Percentiles rank a stretch among this genome's conserved stretches.
These are phyloP conservation scores for Cricetomys ansorgei DNA, from an alignment of 2,113 vertebrate species.

Conservation along the genomic window DNA sequence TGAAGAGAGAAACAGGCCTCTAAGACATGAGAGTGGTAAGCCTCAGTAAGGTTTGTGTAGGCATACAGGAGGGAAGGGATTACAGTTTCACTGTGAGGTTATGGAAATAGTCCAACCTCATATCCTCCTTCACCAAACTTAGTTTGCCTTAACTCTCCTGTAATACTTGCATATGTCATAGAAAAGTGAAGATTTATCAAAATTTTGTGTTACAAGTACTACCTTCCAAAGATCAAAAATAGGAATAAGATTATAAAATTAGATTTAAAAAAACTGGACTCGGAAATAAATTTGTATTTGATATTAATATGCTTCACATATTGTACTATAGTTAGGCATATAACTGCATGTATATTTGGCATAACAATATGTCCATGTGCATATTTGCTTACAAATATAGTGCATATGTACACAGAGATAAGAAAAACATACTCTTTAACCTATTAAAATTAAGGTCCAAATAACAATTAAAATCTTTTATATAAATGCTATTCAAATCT, in stretches of 20 bases:
- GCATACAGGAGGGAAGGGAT: not conserved
- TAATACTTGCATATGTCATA: no score
- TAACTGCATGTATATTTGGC: not conserved
- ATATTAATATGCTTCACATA: not conserved
- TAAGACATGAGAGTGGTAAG: fast-evolving
- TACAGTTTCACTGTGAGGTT: not conserved
- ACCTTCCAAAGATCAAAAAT: not conserved
- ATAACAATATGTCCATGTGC: not conserved
- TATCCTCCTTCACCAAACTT: not conserved
- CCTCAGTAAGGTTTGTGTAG: not conserved
- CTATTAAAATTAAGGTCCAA: not conserved
- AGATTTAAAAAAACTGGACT: not conserved
- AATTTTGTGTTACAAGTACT: not conserved
- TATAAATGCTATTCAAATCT: not conserved
- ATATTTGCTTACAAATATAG: fast-evolving
- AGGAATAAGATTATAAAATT: not conserved
- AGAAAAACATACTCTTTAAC: not conserved
- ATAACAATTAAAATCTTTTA: not conserved
- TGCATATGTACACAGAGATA: not conserved
- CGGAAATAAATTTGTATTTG: not conserved
- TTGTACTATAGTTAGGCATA: not conserved
- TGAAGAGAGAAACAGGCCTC: not conserved
- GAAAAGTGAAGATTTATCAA: not conserved
- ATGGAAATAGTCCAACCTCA: not conserved
- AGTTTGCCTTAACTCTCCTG: not conserved